Conservation (phyloP, 2,797 vertebrate species). For the Podarcis siculus region DNA sequence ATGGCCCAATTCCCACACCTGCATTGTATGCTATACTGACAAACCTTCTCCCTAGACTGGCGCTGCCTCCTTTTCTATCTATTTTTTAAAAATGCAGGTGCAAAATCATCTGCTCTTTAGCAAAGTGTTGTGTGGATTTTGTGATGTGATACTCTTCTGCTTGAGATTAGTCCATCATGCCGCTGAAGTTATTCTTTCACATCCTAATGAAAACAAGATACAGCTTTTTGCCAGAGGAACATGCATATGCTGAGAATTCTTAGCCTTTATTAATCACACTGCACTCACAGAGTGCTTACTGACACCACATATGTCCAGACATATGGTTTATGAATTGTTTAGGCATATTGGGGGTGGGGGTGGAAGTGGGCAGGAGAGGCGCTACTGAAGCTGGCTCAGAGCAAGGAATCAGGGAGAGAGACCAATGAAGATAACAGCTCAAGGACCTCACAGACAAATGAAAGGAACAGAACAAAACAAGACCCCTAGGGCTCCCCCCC, state of each 20-base stretch:
- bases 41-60: neutral
- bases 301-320: neutral
- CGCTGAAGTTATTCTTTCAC: neutral
- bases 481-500: neutral
- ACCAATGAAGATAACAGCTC: neutral
- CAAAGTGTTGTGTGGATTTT: neutral
- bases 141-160: neutral
- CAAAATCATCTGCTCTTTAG: neutral
- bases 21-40: neutral
- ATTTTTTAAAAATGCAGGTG: neutral
- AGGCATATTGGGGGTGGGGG: neutral
- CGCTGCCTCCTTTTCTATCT: no score
- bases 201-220: constrained; percentile 1
- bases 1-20: no score
- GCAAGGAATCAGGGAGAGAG: constrained; percentile 29
- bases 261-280: constrained; percentile 8
- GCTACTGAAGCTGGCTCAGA: neutral
- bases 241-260: neutral
- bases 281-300: neutral
- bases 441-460: neutral
- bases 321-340: constrained; percentile 15
- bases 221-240: neutral
- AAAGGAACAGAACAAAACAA: neutral
- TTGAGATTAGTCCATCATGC: neutral
- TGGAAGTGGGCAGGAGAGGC: neutral